Conservation (phyloP, 1,140 invertebrate genomes). For the Condylostylus longicornis region DNA sequence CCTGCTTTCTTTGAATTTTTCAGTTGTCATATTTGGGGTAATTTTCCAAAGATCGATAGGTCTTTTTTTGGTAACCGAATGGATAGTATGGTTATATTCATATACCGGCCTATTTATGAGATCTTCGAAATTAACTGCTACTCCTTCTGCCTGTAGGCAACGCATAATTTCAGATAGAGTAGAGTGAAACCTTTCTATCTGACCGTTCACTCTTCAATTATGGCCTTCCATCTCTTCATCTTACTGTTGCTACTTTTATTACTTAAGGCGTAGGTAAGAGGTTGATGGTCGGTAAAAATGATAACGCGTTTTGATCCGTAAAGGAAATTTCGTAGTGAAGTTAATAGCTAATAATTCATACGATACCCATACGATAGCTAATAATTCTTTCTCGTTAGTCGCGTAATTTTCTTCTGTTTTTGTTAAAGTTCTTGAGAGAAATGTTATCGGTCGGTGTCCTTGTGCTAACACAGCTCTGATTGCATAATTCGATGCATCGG, state of each 20-base stretch:
- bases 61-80: conserved; percentile 9
- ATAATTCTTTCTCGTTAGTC: conserved; percentile 16
- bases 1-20: conserved; percentile 7
- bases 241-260: conserved; percentile 23
- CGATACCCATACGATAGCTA: conserved; percentile 26
- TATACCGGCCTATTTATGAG: conserved; percentile 7
- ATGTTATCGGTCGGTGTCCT: conserved; percentile 10
- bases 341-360: no score
- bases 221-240: conserved; percentile 25
- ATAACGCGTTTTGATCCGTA: conserved; percentile 14
- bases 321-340: conserved; percentile 24
- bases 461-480: conserved; percentile 25
- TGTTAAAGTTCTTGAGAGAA: conserved; percentile 20
- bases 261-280: conserved; percentile 24
- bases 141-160: conserved; percentile 5
- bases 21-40: conserved; percentile 4
- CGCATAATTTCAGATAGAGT: conserved; percentile 11
- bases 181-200: conserved; percentile 13
- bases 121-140: conserved; percentile 6
- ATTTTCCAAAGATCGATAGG: conserved; percentile 11
- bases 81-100: conserved; percentile 11
- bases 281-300: conserved; percentile 20
- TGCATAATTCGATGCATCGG: conserved; percentile 16
- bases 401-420: conserved; percentile 18
- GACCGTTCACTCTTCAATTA: conserved; percentile 9